These are phyloP conservation scores for Lanius ludovicianus DNA, from an alignment of 2,113 vertebrate species.

Conservation along the genomic window DNA sequence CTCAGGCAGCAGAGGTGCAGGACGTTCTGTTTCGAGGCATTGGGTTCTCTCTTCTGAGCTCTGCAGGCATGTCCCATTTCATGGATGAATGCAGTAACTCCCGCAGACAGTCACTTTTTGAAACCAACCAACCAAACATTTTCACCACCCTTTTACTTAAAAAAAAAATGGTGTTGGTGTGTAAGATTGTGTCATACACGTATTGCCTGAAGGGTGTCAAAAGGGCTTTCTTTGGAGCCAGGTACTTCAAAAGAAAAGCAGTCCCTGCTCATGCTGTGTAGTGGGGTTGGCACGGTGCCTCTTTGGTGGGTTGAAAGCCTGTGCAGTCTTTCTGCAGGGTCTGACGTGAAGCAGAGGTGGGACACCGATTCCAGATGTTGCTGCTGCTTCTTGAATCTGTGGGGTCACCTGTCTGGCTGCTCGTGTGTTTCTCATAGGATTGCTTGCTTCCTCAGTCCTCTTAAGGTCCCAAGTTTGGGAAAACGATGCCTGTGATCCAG, in stretches of 20 bases:
- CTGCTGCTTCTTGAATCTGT: not conserved
- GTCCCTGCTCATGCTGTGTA: not conserved
- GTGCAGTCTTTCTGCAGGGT: not conserved
- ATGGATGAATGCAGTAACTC: not conserved
- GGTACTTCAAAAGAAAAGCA: not conserved
- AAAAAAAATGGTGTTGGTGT: not conserved
- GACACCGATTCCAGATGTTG: accelerated
- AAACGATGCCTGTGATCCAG: not conserved
- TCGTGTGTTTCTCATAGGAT: not conserved
- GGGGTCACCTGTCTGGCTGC: not conserved
- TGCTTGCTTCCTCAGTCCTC: not conserved
- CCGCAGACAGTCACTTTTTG: not conserved
- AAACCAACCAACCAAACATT: not conserved
- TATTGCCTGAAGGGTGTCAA: not conserved
- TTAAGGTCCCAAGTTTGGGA: not conserved
- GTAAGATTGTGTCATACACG: not conserved
- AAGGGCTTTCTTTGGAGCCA: constrained; percentile 17
- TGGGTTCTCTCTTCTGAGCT: not conserved
- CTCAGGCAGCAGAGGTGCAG: not conserved
- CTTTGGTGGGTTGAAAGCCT: not conserved
- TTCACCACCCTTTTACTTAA: not conserved
- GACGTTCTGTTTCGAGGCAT: accelerated
- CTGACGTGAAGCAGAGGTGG: not conserved
- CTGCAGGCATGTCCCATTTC: not conserved
- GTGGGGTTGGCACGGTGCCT: not conserved